phyloP scores from a whole-genome alignment of 2,113 vertebrate species.

The Rana temporaria region DNA sequence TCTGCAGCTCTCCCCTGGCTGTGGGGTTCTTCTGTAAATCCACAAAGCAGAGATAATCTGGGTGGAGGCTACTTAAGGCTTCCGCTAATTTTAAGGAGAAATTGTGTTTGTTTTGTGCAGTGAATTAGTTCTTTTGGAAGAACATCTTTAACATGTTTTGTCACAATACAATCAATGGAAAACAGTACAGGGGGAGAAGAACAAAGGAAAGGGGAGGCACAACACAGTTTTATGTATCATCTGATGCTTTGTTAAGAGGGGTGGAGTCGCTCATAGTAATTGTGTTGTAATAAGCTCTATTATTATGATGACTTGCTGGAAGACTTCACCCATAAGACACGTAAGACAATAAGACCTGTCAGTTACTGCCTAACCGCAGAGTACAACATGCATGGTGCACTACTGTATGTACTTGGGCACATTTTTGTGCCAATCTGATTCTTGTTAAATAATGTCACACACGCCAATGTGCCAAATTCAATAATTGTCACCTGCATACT shows the following conservation, averaged over 20 bases:
- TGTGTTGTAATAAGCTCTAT: neutral
- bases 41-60: slow-evolving; percentile 25
- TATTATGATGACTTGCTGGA: neutral
- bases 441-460: too few species aligned
- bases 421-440: too few species aligned
- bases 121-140: neutral
- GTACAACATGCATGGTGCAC: too few species aligned
- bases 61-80: neutral
- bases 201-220: slow-evolving; percentile 2
- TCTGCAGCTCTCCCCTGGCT: neutral
- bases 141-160: neutral
- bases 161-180: neutral
- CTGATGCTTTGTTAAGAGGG: neutral
- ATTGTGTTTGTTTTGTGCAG: slow-evolving; percentile 5
- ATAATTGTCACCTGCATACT: too few species aligned
- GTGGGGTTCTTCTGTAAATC: neutral
- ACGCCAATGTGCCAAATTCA: too few species aligned
- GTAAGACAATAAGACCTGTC: too few species aligned
- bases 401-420: too few species aligned
- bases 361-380: too few species aligned
- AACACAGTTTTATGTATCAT: neutral
- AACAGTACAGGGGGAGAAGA: neutral
- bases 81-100: slow-evolving; percentile 1
- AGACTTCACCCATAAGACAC: too few species aligned
- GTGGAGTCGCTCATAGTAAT: neutral